Conservation (phyloP, 37 sponge, comb jelly and placozoan species). For the Bolinopsis microptera region DNA sequence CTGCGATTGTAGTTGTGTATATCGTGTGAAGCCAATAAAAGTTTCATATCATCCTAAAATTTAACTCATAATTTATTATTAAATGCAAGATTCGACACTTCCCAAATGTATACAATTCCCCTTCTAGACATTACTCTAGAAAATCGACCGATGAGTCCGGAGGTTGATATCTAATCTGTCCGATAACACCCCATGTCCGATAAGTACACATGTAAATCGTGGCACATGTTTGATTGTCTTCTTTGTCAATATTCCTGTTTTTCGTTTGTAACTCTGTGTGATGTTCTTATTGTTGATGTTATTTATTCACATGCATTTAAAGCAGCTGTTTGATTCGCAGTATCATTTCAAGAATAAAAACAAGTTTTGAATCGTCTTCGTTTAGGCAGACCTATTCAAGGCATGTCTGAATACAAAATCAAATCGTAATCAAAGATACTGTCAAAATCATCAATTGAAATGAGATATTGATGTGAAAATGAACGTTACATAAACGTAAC, state of each 20-base stretch:
- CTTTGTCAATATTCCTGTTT: not conserved
- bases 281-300: not conserved
- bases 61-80: not conserved
- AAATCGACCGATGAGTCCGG: slow-evolving; percentile 5
- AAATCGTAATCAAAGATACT: too few species aligned
- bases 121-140: not conserved
- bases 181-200: too few species aligned
- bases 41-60: not conserved
- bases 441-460: too few species aligned
- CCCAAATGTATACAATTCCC: not conserved
- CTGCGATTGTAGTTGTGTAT: not conserved
- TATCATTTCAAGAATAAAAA: too few species aligned
- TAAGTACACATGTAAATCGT: not conserved
- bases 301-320: not conserved
- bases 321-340: not conserved
- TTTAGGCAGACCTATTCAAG: too few species aligned
- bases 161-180: slow-evolving; percentile 20
- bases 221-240: not conserved
- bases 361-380: too few species aligned
- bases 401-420: too few species aligned
- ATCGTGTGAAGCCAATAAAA: not conserved
- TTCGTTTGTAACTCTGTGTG: not conserved
- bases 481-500: too few species aligned
- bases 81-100: not conserved
- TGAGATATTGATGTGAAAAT: too few species aligned